phyloP scores from a whole-genome alignment of 1,140 invertebrate species.

The Apocrypta bakeri region DNA sequence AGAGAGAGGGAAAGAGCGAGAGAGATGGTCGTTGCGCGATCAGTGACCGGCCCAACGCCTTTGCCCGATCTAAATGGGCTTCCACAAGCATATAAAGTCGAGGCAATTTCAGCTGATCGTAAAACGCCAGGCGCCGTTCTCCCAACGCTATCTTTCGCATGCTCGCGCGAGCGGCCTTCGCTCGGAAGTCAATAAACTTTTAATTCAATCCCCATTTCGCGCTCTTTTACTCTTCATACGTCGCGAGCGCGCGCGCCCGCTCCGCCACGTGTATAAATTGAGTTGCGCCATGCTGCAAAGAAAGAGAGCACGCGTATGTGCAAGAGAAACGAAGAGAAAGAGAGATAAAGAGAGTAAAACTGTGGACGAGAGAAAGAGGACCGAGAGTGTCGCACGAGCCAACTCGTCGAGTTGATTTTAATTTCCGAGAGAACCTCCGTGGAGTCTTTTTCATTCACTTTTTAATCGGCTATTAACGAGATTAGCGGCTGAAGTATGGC shows the following conservation, averaged over 20 bases:
- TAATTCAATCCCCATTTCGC: slow-evolving; percentile 42
- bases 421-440: slow-evolving; percentile 28
- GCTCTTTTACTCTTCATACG: slow-evolving; percentile 15
- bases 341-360: slow-evolving; percentile 12
- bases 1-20: not conserved
- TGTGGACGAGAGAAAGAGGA: not conserved
- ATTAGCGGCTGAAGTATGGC: slow-evolving; percentile 38
- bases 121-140: slow-evolving; percentile 6
- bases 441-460: slow-evolving; percentile 30
- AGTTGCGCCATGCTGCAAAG: not conserved
- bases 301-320: not conserved
- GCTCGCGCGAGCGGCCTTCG: slow-evolving; percentile 26
- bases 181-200: slow-evolving; percentile 48
- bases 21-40: slow-evolving; percentile 5
- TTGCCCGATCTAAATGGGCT: not conserved
- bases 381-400: not conserved
- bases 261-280: slow-evolving; percentile 29
- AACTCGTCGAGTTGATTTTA: slow-evolving; percentile 27
- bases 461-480: slow-evolving; percentile 51
- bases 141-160: not conserved
- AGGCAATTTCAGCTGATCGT: slow-evolving; percentile 23
- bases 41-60: slow-evolving; percentile 13
- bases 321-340: not conserved
- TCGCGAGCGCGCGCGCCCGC: not conserved
- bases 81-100: slow-evolving; percentile 6